These are phyloP conservation scores for Tauraco erythrolophus DNA, from an alignment of 2,113 vertebrate genomes.

Conservation along the genomic window DNA sequence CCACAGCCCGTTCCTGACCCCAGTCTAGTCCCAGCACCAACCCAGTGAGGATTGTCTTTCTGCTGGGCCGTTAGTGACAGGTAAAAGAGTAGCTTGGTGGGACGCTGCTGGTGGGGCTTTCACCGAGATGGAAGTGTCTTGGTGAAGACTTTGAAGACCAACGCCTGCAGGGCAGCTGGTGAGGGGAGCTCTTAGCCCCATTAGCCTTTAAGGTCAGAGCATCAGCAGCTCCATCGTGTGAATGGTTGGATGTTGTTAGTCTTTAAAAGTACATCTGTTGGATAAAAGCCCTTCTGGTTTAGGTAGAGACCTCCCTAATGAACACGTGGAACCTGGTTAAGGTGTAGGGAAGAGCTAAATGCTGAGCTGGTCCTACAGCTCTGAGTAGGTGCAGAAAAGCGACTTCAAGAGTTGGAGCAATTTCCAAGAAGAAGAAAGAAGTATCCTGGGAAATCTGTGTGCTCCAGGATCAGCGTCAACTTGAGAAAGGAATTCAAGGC, in stretches of 20 bases:
- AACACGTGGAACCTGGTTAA: neutral
- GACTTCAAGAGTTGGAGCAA: neutral
- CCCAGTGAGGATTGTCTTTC: neutral
- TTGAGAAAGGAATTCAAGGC: neutral
- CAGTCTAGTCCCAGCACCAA: neutral
- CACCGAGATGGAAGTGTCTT: neutral
- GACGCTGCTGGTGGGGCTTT: neutral
- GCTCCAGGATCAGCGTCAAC: neutral
- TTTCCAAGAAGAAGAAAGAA: neutral
- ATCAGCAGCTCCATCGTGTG: neutral
- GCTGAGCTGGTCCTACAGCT: neutral
- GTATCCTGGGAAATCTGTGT: neutral
- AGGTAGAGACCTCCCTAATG: neutral
- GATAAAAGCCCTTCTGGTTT: neutral
- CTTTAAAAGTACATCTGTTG: neutral
- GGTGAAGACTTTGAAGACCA: neutral
- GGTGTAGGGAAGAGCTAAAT: neutral
- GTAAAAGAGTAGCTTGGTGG: neutral
- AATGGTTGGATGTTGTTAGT: neutral
- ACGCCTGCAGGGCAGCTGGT: neutral
- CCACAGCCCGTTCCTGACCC: fast-evolving
- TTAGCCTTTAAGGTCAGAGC: neutral
- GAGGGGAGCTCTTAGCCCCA: neutral
- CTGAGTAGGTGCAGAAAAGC: neutral
- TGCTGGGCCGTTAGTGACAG: neutral